These are phyloP conservation scores for Nothocercus nigrocapillus DNA, from an alignment of 2,113 vertebrate genomes.

Conservation along the genomic window DNA sequence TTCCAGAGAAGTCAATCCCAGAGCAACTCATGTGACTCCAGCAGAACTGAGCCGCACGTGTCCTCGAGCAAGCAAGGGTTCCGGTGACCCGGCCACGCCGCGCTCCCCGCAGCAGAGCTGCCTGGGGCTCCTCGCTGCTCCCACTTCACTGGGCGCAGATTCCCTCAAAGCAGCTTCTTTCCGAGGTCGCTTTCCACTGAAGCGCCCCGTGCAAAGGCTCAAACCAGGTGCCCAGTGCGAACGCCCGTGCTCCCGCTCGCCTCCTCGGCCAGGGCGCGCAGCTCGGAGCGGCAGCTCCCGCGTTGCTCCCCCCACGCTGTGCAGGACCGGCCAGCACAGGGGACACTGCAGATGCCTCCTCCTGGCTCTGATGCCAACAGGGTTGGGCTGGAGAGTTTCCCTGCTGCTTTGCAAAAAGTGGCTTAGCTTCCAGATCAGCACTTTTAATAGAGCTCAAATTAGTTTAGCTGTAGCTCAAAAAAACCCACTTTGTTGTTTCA, in stretches of 20 bases:
- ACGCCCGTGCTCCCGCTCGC: accelerated
- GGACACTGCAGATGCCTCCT: not conserved
- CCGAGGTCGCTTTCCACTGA: not conserved
- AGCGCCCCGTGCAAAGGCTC: not conserved
- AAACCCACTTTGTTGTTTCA: slow-evolving; percentile 60
- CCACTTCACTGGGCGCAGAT: not conserved
- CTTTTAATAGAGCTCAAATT: slow-evolving; percentile 62
- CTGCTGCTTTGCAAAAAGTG: not conserved
- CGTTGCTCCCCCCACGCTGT: not conserved
- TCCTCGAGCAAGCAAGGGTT: not conserved
- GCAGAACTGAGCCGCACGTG: not conserved
- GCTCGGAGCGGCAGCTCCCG: not conserved
- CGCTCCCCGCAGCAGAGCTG: not conserved
- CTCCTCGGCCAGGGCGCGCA: not conserved
- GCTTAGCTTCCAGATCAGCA: slow-evolving; percentile 49
- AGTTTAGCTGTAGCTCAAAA: slow-evolving; percentile 63
- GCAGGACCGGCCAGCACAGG: not conserved
- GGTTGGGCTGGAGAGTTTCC: not conserved
- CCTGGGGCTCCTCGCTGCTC: not conserved
- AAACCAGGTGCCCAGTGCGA: not conserved
- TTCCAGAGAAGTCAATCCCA: not conserved
- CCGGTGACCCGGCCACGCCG: not conserved
- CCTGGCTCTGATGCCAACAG: not conserved
- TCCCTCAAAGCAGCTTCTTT: not conserved
- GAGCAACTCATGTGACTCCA: not conserved